phyloP scores from a whole-genome alignment of 2,113 vertebrate species.

The Athene noctua region DNA sequence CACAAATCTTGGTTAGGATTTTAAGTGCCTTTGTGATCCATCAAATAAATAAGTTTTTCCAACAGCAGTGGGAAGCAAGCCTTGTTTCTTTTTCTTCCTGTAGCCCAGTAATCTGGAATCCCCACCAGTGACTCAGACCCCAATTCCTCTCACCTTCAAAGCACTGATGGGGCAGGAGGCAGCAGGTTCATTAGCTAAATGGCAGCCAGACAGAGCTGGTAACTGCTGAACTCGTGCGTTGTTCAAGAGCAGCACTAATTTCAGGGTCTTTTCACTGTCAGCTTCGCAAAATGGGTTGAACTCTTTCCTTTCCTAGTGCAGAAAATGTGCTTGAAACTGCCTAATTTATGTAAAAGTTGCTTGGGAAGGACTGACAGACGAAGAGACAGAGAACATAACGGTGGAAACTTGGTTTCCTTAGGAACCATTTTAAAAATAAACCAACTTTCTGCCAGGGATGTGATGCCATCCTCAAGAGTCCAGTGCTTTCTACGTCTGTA shows the following conservation, averaged over 20 bases:
- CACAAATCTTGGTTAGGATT: background rate
- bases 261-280: background rate
- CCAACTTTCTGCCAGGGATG: background rate
- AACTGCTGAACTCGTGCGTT: background rate
- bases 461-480: background rate
- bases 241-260: background rate
- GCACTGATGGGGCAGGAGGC: background rate
- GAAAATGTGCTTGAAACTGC: background rate
- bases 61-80: background rate
- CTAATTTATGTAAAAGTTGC: background rate
- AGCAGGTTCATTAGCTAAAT: background rate
- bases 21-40: background rate
- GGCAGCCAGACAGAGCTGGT: background rate
- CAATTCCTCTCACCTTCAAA: background rate
- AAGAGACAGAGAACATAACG: background rate
- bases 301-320: background rate
- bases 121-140: background rate
- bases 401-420: slow-evolving; percentile 35
- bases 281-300: background rate
- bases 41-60: background rate
- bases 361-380: slow-evolving; percentile 11
- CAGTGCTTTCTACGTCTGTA: background rate
- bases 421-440: slow-evolving; percentile 40
- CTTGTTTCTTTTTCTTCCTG: background rate
- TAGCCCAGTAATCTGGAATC: background rate